Evolutionary conservation across 1,140 invertebrate genomes (phyloP).

Genomic region (Caenorhabditis inopinata): DNA sequence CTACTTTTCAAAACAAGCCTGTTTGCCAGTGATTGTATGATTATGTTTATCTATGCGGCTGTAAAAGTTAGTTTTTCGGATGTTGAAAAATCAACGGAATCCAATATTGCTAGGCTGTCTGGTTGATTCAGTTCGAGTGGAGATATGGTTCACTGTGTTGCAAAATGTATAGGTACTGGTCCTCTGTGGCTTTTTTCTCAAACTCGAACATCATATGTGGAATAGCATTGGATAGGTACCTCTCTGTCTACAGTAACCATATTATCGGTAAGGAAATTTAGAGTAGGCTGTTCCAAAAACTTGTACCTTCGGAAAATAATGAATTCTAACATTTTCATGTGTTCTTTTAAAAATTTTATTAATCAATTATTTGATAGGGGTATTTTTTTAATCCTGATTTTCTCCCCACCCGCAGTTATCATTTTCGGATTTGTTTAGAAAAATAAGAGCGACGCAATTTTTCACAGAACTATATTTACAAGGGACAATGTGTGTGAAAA

Average conservation of each 20-base stretch:
- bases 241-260: slow-evolving; percentile 57
- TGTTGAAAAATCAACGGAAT: background rate
- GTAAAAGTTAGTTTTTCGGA: slow-evolving; percentile 47
- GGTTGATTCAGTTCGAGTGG: slow-evolving; percentile 58
- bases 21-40: slow-evolving; percentile 58
- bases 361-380: no score
- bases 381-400: no score
- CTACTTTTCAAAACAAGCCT: slow-evolving; percentile 59
- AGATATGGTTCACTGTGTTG: slow-evolving; percentile 55
- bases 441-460: no score
- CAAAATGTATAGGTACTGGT: slow-evolving; percentile 59
- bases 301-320: no score
- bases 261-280: slow-evolving; percentile 49
- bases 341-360: no score
- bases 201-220: slow-evolving; percentile 61
- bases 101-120: slow-evolving; percentile 49
- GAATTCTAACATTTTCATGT: no score
- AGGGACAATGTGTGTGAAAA: no score
- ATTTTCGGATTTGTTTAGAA: no score
- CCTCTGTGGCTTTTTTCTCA: slow-evolving; percentile 60
- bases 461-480: no score
- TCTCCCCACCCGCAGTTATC: no score
- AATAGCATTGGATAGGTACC: slow-evolving; percentile 60
- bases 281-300: no score
- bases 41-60: slow-evolving; percentile 57